Percentiles rank a stretch among this genome's conserved stretches.
These are phyloP conservation scores for Pollenia angustigena DNA, from an alignment of 2,888 invertebrate species.

Conservation along the genomic window DNA sequence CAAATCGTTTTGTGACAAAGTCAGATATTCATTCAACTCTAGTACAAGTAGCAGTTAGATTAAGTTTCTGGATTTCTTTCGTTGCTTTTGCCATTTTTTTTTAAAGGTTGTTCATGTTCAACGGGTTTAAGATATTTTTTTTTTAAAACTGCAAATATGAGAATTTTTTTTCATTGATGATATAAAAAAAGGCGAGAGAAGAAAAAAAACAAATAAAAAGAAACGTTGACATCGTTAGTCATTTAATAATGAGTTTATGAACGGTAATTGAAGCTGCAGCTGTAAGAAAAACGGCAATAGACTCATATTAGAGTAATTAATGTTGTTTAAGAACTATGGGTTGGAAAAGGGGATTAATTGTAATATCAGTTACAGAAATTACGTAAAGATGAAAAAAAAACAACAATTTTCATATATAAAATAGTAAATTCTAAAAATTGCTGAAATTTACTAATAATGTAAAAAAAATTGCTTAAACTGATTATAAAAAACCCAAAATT, in stretches of 20 bases:
- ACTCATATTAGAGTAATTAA: conserved; percentile 26
- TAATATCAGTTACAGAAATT: not conserved
- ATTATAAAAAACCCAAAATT: too few species aligned
- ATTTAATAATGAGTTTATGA: conserved; percentile 57
- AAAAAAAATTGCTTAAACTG: too few species aligned
- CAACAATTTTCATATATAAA: too few species aligned
- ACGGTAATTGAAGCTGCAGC: conserved; percentile 61
- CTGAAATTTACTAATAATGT: too few species aligned
- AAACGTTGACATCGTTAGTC: conserved; percentile 63
- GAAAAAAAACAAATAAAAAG: conserved; percentile 5
- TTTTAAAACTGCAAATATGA: conserved; percentile 15
- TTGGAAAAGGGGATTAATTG: not conserved
- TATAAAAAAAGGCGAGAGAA: conserved; percentile 20
- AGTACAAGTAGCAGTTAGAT: conserved; percentile 15
- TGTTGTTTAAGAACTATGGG: not conserved
- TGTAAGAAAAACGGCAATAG: conserved; percentile 23
- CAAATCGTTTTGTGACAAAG: conserved; percentile 23
- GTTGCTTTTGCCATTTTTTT: conserved; percentile 53
- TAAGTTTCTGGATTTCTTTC: conserved; percentile 38
- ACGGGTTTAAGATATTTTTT: conserved; percentile 41
- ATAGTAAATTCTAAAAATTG: too few species aligned
- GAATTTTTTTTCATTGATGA: conserved; percentile 25
- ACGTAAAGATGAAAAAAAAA: too few species aligned
- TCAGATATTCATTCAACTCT: not conserved
- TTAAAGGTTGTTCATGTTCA: conserved; percentile 44